Conservation (phyloP, 2,888 invertebrate species). For the Machimus atricapillus region DNA sequence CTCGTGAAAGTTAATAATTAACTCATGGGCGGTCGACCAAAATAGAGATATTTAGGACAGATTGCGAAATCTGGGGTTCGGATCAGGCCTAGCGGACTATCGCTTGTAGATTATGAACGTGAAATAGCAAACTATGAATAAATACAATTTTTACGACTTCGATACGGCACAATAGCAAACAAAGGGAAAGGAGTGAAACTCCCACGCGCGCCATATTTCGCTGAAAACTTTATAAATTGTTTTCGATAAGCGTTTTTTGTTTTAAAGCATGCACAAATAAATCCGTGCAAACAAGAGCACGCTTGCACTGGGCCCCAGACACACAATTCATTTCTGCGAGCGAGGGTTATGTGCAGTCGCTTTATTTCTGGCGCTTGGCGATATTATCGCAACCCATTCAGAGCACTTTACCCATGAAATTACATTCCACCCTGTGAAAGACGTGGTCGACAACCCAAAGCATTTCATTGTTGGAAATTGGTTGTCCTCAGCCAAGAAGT, state of each 20-base stretch:
- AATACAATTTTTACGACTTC: not conserved
- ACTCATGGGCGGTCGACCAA: not conserved
- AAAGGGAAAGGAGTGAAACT: not conserved
- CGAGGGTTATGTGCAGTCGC: not conserved
- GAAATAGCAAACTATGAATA: not conserved
- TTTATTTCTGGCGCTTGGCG: not conserved
- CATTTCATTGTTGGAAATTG: not conserved
- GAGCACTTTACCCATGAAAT: not conserved
- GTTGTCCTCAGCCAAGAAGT: not conserved
- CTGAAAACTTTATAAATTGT: not conserved
- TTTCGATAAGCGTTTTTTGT: not conserved
- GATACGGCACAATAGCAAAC: not conserved
- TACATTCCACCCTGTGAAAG: not conserved
- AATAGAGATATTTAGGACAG: not conserved
- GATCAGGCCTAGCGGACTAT: not conserved
- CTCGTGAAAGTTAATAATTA: constrained; percentile 5
- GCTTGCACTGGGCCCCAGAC: not conserved
- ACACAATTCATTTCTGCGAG: not conserved
- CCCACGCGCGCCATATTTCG: not conserved
- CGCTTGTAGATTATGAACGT: not conserved
- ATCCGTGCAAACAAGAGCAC: not conserved
- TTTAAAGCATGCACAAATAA: not conserved
- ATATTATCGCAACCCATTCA: not conserved
- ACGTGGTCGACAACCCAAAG: not conserved
- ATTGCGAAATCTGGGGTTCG: not conserved